Evolutionary conservation across 2,113 vertebrate species (phyloP).

Genomic region (Clinocottus analis): DNA sequence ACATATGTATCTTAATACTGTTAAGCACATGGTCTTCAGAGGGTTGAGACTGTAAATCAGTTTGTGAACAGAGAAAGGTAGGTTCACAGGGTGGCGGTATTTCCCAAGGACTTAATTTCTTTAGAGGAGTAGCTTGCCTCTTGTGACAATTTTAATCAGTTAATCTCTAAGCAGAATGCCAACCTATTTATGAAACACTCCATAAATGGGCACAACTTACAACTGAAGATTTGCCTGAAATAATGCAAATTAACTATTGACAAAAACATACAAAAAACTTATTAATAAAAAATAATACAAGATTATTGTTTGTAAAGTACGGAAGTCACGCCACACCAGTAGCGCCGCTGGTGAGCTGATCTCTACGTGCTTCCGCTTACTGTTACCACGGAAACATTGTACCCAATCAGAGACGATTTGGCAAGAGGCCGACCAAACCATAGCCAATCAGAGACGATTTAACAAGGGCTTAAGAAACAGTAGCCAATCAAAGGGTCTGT

Average conservation of each 20-base stretch:
- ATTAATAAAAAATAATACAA: not conserved
- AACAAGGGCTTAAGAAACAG: not conserved
- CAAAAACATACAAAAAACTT: not conserved
- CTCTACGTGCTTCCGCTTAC: constrained; percentile 57
- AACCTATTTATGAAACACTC: not conserved
- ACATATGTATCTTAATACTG: constrained; percentile 59
- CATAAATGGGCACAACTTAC: not conserved
- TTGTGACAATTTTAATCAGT: constrained; percentile 4
- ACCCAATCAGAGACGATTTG: constrained; percentile 68
- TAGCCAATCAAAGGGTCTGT: constrained; percentile 68
- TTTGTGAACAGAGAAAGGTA: constrained; percentile 28
- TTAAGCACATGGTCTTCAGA: constrained; percentile 40
- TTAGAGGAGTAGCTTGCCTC: constrained; percentile 40
- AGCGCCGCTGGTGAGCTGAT: not conserved
- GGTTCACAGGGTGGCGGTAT: constrained; percentile 60
- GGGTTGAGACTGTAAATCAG: constrained; percentile 28
- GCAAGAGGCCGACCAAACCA: constrained; percentile 37
- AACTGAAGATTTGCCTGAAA: not conserved
- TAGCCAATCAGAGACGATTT: constrained; percentile 69
- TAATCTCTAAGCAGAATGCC: not conserved
- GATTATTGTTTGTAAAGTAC: not conserved
- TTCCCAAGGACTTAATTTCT: constrained; percentile 53
- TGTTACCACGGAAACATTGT: constrained; percentile 65
- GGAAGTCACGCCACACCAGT: not conserved
- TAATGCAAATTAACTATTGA: not conserved